Evolutionary conservation across 2,797 vertebrate species (phyloP), one percentile per base, ranked within the genome.

Genomic region (Chanos chanos): DNA sequence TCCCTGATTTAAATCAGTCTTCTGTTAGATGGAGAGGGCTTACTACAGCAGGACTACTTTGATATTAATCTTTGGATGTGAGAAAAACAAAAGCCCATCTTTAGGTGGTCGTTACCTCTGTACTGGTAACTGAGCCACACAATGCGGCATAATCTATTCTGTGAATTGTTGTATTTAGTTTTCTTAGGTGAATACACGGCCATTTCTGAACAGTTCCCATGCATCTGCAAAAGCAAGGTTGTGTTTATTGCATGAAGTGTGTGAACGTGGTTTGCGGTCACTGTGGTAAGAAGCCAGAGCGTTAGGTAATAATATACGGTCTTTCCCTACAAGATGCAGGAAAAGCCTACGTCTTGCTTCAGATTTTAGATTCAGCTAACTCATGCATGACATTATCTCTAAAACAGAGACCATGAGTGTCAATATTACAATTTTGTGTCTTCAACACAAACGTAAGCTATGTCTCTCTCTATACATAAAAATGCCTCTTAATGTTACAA

Each of bases 371-470:
- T 18, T 49, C 62, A 57, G 52, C 44, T 19, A 40, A 10, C 34
- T 6, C 40, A 7, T 57, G 21, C 54, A 28, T 66, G 30, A 18
- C 36, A 28, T n/a, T n/a, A n/a, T 66, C 63, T 58, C 58, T 52
- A 66, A 58, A 58, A 64, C 64, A 58, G 63, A 58, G 37, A 44
- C 36, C 50, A 28, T 50, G 36, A 43, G 36, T 44, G 53, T 54
- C 36, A 36, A 51, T 27, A n/a, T n/a, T n/a, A n/a, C n/a, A n/a
- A 30, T 8, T 18, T 15, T 25, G 1, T 7, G 12, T 39, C n/a
- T n/a, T n/a, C 45, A 19, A 43, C 25, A 25, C 9, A 10, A 33
- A 21, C 27, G 15, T 5, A n/a, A n/a, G n/a, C n/a, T n/a, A 37
- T 19, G 18, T 50, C 16, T n/a, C 37, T 19, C 21, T 44, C 44